These are phyloP conservation scores for Drosophila mimetica DNA, from an alignment of 2,888 invertebrate species.

Conservation along the genomic window DNA sequence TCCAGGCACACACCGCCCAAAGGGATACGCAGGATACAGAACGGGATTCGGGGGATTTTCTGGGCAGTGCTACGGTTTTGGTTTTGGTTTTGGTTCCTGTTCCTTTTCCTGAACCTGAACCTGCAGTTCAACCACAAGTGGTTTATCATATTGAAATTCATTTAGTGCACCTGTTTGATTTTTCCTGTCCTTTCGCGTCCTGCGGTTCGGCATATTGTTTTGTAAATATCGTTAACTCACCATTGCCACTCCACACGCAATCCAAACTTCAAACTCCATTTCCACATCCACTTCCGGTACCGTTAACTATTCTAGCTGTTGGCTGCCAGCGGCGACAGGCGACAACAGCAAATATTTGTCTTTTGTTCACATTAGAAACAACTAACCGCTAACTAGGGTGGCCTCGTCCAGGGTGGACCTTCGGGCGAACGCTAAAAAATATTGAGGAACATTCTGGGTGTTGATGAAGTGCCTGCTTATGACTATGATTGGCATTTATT, in stretches of 20 bases:
- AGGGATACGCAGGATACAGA: slow-evolving; percentile 11
- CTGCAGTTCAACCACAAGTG: slow-evolving; percentile 78
- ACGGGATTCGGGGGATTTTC: not conserved
- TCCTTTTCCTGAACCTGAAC: slow-evolving; percentile 52
- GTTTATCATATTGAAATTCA: slow-evolving; percentile 81
- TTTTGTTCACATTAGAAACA: slow-evolving; percentile 45
- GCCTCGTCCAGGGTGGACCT: slow-evolving; percentile 9
- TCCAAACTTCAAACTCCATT: slow-evolving; percentile 43
- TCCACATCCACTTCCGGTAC: slow-evolving; percentile 13
- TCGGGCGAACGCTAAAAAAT: slow-evolving; percentile 2
- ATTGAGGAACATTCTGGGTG: not conserved
- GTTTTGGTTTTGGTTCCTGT: too few relatives aligned
- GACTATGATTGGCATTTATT: not conserved
- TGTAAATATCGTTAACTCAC: slow-evolving; percentile 78
- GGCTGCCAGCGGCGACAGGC: slow-evolving; percentile 41
- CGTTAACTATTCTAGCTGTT: not conserved
- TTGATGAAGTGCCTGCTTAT: not conserved
- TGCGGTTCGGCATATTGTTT: slow-evolving; percentile 62
- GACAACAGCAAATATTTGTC: slow-evolving; percentile 46
- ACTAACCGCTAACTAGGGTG: slow-evolving; percentile 44
- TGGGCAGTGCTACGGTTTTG: too few relatives aligned
- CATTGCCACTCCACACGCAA: slow-evolving; percentile 69
- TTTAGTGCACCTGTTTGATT: slow-evolving; percentile 83
- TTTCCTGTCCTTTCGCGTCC: slow-evolving; percentile 49
- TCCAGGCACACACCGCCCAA: slow-evolving; percentile 46